These are phyloP conservation scores for Pocillopora damicornis DNA, from an alignment of 64 coral and sea anemone species.

Conservation along the genomic window DNA sequence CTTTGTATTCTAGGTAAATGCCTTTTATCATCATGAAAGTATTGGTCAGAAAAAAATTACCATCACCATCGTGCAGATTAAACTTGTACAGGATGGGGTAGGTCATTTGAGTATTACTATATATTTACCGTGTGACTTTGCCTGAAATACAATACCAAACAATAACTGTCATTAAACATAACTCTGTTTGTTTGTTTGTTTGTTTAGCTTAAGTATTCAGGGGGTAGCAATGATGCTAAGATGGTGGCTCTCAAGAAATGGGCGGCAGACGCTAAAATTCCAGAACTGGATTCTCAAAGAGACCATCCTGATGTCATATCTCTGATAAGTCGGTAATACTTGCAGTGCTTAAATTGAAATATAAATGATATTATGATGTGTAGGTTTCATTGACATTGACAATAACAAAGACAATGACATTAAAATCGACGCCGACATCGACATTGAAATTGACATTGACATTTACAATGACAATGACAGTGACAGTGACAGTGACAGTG, in stretches of 20 bases:
- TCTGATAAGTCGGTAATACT: background rate
- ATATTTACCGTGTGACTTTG: too few species aligned
- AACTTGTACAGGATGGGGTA: constrained; percentile 20
- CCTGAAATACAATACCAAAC: too few species aligned
- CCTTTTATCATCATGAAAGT: constrained; percentile 7
- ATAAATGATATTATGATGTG: background rate
- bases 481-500: too few species aligned
- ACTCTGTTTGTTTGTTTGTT: background rate
- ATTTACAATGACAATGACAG: too few species aligned
- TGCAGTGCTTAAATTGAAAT: background rate
- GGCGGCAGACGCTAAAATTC: background rate
- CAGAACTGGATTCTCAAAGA: background rate
- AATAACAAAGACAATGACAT: too few species aligned
- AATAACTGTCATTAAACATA: too few species aligned
- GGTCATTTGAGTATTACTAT: background rate
- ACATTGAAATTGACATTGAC: too few species aligned
- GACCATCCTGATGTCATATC: constrained; percentile 1
- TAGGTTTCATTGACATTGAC: too few species aligned
- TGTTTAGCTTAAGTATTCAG: constrained; percentile 3
- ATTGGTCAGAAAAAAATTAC: constrained; percentile 3
- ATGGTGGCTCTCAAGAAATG: background rate
- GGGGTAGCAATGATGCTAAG: background rate
- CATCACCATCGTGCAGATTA: background rate
- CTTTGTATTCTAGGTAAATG: background rate
- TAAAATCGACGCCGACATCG: too few species aligned